Conservation (phyloP, 2,888 invertebrate species). For the Ectemnius cavifrons region DNA sequence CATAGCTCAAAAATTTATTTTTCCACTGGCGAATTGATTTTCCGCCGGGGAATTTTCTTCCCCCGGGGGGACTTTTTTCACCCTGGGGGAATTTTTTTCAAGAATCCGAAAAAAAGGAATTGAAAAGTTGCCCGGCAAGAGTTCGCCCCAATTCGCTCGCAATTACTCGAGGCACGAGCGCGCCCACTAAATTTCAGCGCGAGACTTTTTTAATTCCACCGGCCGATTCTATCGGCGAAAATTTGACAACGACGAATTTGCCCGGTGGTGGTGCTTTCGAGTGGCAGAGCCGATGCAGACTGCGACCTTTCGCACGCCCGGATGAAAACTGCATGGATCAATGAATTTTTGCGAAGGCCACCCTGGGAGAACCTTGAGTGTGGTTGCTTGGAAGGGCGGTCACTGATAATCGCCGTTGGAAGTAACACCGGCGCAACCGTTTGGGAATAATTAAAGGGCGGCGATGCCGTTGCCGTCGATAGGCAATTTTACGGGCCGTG, state of each 20-base stretch:
- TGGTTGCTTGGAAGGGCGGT: not conserved
- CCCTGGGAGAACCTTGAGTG: not conserved
- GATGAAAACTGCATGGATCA: conserved; percentile 41
- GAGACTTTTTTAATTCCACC: no score
- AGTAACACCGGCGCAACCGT: conserved; percentile 39
- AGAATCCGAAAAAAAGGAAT: conserved; percentile 8
- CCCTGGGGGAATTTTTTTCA: no score
- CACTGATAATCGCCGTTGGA: conserved; percentile 32
- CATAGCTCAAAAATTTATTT: no score
- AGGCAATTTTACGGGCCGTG: conserved; percentile 59
- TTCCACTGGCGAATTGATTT: no score
- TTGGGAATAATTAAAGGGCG: conserved; percentile 53
- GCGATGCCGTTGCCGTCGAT: conserved; percentile 40
- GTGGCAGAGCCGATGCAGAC: not conserved
- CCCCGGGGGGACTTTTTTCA: no score
- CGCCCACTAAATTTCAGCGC: no score
- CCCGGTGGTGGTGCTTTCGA: no score
- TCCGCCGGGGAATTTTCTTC: no score
- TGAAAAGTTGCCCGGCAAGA: conserved; percentile 10
- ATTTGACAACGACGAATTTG: no score
- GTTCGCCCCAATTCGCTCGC: no score
- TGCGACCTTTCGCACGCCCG: conserved; percentile 23
- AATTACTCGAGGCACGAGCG: no score
- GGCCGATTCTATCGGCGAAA: no score
- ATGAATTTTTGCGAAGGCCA: conserved; percentile 35